Conservation (phyloP, 2,888 invertebrate genomes). For the Gastracanthus pulcherrimus region DNA sequence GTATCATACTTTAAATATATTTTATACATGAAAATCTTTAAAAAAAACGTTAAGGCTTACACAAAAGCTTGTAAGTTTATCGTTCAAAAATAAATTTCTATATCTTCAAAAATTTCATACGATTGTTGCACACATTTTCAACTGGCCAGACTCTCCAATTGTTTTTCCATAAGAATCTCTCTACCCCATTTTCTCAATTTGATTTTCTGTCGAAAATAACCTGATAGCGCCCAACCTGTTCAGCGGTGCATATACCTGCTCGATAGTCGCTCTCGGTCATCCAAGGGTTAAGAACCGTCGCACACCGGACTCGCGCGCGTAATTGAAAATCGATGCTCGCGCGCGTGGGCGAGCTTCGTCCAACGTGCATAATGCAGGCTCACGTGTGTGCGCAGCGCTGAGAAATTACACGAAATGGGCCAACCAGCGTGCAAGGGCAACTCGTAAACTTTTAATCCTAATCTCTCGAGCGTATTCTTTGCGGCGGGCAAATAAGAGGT, state of each 20-base stretch:
- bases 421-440: not conserved
- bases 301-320: conserved; percentile 6
- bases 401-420: conserved; percentile 38
- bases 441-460: conserved; percentile 51
- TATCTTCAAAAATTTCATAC: too few relatives aligned
- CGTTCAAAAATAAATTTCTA: too few relatives aligned
- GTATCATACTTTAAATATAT: too few relatives aligned
- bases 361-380: conserved; percentile 36
- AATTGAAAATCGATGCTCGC: conserved; percentile 56
- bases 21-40: too few relatives aligned
- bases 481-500: not conserved
- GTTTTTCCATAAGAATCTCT: too few relatives aligned
- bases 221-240: not conserved
- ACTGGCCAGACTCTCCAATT: too few relatives aligned
- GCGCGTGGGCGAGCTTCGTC: conserved; percentile 3
- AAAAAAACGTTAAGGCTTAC: too few relatives aligned
- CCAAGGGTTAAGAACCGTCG: conserved; percentile 14
- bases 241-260: not conserved
- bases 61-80: too few relatives aligned
- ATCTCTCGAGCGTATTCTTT: not conserved
- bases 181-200: not conserved
- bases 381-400: not conserved
- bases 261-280: not conserved
- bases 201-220: not conserved
- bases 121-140: too few relatives aligned